Conservation (phyloP, 2,888 invertebrate species). For the Punctoribates punctum region DNA sequence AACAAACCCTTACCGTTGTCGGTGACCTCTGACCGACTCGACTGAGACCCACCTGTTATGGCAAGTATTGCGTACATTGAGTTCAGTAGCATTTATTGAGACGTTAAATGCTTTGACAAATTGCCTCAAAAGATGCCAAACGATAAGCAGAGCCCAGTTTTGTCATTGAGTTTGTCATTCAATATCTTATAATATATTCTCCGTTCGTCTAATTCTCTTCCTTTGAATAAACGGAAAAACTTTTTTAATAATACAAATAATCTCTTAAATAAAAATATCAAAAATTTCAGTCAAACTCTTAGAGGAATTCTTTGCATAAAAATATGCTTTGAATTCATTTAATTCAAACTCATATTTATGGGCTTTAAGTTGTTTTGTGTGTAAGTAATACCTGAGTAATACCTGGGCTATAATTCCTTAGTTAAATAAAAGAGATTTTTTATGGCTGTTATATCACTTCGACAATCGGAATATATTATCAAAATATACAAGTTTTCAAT, state of each 20-base stretch:
- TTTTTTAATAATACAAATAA: background rate
- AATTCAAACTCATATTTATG: no score
- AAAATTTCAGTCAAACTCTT: no score
- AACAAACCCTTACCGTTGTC: constrained; percentile 11
- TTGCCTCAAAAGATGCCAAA: background rate
- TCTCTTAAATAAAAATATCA: background rate
- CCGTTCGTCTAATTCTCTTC: background rate
- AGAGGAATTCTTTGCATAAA: no score
- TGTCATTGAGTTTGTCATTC: background rate
- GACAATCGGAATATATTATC: no score
- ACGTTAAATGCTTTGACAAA: constrained; percentile 23
- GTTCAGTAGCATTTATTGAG: constrained; percentile 17
- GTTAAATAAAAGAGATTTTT: no score
- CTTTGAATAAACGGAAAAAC: no score
- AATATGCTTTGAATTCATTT: no score
- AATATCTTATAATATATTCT: constrained; percentile 1
- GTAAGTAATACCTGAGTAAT: no score
- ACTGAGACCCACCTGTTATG: constrained; percentile 23
- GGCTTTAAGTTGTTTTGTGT: no score
- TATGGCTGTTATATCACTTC: no score
- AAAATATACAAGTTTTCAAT: background rate
- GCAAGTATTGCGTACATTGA: background rate
- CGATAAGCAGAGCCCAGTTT: constrained; percentile 2
- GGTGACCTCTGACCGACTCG: constrained; percentile 19
- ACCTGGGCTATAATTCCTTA: no score